phyloP scores from a whole-genome alignment of 2,113 vertebrate species.

The Zeus faber region DNA sequence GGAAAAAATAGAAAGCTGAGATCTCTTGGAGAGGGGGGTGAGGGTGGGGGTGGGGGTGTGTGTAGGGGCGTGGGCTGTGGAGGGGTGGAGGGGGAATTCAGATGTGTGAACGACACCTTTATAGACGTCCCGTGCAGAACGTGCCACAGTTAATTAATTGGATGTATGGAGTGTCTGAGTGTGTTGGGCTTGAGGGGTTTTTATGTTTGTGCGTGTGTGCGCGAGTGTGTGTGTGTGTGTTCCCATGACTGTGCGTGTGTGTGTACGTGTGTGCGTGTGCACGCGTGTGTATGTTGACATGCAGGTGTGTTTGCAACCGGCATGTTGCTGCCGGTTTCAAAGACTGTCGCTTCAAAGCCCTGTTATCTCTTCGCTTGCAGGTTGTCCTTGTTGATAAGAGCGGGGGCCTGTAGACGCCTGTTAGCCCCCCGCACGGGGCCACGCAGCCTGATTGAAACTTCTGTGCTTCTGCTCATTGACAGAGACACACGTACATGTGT shows the following conservation, averaged over 20 bases:
- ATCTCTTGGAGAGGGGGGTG: neutral
- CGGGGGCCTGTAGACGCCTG: constrained; percentile 24
- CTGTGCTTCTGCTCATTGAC: constrained; percentile 5
- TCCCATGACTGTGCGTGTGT: neutral
- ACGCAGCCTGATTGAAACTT: constrained; percentile 33
- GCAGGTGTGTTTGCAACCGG: neutral
- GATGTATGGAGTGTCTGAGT: constrained; percentile 24
- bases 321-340: constrained; percentile 3
- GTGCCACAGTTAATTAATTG: constrained; percentile 15
- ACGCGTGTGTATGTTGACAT: constrained; percentile 20
- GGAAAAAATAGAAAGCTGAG: too few relatives aligned
- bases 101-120: constrained; percentile 25
- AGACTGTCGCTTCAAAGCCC: constrained; percentile 15
- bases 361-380: constrained; percentile 18
- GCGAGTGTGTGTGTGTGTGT: neutral
- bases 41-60: neutral
- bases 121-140: constrained; percentile 4
- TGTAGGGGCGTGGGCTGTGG: too few relatives aligned
- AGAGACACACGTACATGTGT: neutral
- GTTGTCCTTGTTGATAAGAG: constrained; percentile 22
- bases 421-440: constrained; percentile 27
- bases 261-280: constrained; percentile 8
- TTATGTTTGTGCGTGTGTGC: neutral
- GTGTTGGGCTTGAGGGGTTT: neutral
- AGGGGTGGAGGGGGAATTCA: constrained; percentile 18